These are phyloP conservation scores for Crotalus horridus DNA, from an alignment of 2,113 vertebrate genomes.

Conservation along the genomic window DNA sequence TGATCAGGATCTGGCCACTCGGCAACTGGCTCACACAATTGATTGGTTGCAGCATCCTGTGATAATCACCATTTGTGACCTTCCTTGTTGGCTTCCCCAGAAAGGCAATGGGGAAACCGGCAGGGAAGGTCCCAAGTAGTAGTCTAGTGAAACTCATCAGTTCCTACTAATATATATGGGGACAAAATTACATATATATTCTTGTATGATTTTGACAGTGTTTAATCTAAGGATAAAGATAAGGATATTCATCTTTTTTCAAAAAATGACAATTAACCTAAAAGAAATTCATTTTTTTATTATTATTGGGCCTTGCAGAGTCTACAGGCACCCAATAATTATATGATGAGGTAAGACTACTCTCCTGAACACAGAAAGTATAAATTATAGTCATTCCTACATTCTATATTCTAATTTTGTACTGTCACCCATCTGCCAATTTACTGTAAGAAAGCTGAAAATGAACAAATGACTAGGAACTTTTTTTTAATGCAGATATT, in stretches of 20 bases:
- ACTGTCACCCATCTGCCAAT: neutral
- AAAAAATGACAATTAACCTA: neutral
- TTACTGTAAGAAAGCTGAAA: neutral
- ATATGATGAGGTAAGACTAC: neutral
- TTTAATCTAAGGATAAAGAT: neutral
- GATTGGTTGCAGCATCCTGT: neutral
- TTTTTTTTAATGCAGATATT: too few relatives aligned
- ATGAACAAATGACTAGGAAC: neutral
- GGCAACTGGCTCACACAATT: neutral
- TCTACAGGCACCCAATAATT: neutral
- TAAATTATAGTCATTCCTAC: neutral
- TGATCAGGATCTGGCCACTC: neutral
- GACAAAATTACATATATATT: neutral
- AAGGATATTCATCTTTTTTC: neutral
- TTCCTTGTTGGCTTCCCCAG: neutral
- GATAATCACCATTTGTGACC: neutral
- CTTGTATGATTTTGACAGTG: neutral
- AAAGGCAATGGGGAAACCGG: neutral
- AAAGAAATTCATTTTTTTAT: neutral
- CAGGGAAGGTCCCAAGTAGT: neutral
- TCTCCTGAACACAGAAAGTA: constrained; percentile 12
- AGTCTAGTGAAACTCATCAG: neutral
- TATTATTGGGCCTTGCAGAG: neutral
- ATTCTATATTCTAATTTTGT: neutral
- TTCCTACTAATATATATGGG: neutral